Base-by-base conservation (phyloP, 1,140 invertebrate genomes). In the Drosophila novamexicana region DNA sequence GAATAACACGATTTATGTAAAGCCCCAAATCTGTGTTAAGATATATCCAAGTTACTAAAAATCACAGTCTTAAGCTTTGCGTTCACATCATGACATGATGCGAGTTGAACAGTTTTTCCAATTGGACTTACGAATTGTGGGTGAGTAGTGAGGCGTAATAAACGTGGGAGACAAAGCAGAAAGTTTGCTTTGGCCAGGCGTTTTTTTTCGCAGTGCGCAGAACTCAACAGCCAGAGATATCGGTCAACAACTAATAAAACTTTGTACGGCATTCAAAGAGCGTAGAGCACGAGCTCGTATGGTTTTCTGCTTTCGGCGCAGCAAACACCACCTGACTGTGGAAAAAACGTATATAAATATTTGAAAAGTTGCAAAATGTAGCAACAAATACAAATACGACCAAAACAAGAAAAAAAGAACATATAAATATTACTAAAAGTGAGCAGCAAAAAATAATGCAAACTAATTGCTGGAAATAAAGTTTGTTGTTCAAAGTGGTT, bases 221-320 rank as follows among this genome's bases (percentile, higher is more conserved):
- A 59, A 47, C 57, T 52, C 22, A 49, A 71, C 12, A 45, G 18
- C 12, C 39, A 44, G 42, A 65, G 69, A 68, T 76, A 79, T 81
- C 81, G 82, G 82, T 81, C 82, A 75, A 76, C 78, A 86, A 86
- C 75, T 81, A 85, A 81, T 85, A 85, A 85, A 85, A 85, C 82
- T 85, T 85, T 81, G 70, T 65, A 66, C 53, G 68, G 66, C 69
- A 74, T 79, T 67, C 63, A 77, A 77, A 70, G 61, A 77, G 53
- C 54, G 62, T 39, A 71, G 45, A 62, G 63, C 62, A 64, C 16
- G 39, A 59, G 59, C 57, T 81, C 29, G 37, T 29, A 62, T 63
- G 45, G 32, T 52, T 66, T 68, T 65, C 52, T 16, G 49, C 9
- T 54, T 65, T 18, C 22, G 16, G 7, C 37, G 14, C 9, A 56